Conservation (phyloP, 64 coral and sea anemone species). For the Actinia equina region DNA sequence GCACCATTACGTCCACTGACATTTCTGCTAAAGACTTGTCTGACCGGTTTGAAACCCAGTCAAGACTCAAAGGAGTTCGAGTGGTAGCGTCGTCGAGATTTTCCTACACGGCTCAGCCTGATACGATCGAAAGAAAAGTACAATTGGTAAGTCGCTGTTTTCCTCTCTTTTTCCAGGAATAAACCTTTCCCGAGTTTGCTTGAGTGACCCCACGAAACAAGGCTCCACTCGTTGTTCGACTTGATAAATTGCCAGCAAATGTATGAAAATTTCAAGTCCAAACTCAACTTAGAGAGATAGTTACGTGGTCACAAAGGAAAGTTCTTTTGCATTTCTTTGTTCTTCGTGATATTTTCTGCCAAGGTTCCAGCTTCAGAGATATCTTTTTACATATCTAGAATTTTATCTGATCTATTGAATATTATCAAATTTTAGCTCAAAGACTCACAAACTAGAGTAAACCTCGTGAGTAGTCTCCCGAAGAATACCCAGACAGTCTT, state of each 20-base stretch:
- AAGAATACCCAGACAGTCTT: slow-evolving; percentile 66
- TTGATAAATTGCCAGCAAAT: too few relatives aligned
- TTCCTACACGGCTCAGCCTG: not conserved
- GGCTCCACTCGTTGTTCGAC: too few relatives aligned
- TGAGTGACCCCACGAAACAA: too few relatives aligned
- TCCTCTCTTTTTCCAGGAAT: not conserved
- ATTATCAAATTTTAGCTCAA: slow-evolving; percentile 56
- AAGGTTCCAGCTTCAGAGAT: too few relatives aligned
- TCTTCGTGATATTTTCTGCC: not conserved
- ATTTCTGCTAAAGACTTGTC: slow-evolving; percentile 60
- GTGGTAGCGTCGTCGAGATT: slow-evolving; percentile 75
- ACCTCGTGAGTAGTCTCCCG: slow-evolving; percentile 70
- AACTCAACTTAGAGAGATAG: too few relatives aligned
- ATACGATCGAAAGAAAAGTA: slow-evolving; percentile 45
- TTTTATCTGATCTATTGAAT: too few relatives aligned
- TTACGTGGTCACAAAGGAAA: not conserved
- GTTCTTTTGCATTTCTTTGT: not conserved
- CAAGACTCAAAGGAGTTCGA: slow-evolving; percentile 55
- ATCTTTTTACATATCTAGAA: not conserved
- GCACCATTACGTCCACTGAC: slow-evolving; percentile 75
- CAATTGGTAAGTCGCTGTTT: slow-evolving; percentile 58
- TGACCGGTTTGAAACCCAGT: slow-evolving; percentile 70
- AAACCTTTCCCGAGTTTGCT: too few relatives aligned
- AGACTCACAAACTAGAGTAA: slow-evolving; percentile 85
- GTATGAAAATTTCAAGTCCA: not conserved